phyloP scores from a whole-genome alignment of 2,113 vertebrate genomes.

The Perccottus glenii region DNA sequence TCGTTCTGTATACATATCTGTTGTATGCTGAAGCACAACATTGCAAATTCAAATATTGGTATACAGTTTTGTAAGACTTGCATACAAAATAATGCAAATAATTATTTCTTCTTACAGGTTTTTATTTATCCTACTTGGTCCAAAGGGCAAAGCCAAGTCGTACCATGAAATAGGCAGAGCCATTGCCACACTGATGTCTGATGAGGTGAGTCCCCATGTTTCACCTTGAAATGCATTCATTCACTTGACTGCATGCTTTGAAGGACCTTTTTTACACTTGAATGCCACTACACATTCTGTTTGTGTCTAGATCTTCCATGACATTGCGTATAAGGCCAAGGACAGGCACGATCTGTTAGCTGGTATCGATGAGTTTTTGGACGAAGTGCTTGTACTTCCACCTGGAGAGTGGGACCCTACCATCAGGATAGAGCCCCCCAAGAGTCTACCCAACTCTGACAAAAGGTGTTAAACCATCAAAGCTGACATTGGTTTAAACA shows the following conservation, averaged over 20 bases:
- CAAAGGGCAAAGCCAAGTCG: constrained; percentile 97
- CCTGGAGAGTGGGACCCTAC: constrained; percentile 97
- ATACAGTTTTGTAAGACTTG: too few species aligned
- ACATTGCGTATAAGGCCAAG: constrained; percentile 98
- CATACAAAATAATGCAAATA: too few species aligned
- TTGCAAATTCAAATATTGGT: too few species aligned
- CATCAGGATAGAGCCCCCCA: constrained; percentile 98
- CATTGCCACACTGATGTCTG: constrained; percentile 97
- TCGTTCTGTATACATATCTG: too few species aligned
- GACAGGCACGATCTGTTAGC: constrained; percentile 94
- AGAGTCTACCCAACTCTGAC: constrained; percentile 92
- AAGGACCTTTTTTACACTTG: constrained; percentile 20
- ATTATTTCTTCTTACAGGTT: constrained; percentile 81
- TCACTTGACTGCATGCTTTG: constrained; percentile 17
- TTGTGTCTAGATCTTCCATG: constrained; percentile 90
- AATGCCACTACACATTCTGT: constrained; percentile 21
- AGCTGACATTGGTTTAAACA: background rate
- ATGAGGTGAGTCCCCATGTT: constrained; percentile 84
- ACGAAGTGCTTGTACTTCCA: constrained; percentile 97
- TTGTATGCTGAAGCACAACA: too few species aligned
- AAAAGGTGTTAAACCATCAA: constrained; percentile 83
- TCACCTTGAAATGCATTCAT: constrained; percentile 6
- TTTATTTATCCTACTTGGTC: constrained; percentile 95
- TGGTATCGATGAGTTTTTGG: constrained; percentile 97
- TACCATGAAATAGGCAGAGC: constrained; percentile 98